Percentiles rank a stretch among this genome's conserved stretches.
Conservation (phyloP, 2,113 vertebrate genomes). For the Microcebus lehilahytsara region DNA sequence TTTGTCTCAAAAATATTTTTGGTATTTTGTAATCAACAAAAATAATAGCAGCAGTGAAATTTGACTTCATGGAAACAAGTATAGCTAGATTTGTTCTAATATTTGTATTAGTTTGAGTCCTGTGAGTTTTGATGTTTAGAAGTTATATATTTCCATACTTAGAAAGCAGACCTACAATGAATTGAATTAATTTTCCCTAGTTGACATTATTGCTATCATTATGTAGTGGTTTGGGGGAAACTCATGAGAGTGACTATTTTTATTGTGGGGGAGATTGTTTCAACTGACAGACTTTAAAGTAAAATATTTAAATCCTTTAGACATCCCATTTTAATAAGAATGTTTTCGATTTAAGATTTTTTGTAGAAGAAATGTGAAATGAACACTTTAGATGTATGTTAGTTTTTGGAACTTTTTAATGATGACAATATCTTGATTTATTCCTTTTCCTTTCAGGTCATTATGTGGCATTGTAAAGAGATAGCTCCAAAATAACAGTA, state of each 20-base stretch:
- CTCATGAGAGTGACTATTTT: background rate
- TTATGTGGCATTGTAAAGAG: background rate
- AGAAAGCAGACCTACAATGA: background rate
- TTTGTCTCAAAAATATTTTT: conserved; percentile 20
- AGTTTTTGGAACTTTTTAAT: background rate
- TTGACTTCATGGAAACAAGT: conserved; percentile 4
- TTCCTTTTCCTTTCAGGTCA: conserved; percentile 45
- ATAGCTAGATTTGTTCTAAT: background rate
- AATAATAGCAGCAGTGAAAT: background rate
- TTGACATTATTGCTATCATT: background rate
- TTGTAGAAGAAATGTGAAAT: background rate
- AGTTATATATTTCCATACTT: background rate
- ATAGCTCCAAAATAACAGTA: background rate
- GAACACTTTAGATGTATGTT: background rate
- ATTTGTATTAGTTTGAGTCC: conserved; percentile 22
- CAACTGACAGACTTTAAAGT: background rate
- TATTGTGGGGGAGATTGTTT: background rate
- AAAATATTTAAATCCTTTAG: background rate
- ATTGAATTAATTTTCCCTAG: background rate
- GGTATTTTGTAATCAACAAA: background rate
- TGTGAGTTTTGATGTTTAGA: background rate
- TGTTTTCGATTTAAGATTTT: background rate
- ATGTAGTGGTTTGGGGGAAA: background rate
- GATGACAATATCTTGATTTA: background rate
- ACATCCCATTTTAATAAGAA: background rate